A percentile compares a stretch with the other conserved stretches of the same genome.
Conservation (phyloP, 23 tunicate genomes). For the Trididemnum clinides region DNA sequence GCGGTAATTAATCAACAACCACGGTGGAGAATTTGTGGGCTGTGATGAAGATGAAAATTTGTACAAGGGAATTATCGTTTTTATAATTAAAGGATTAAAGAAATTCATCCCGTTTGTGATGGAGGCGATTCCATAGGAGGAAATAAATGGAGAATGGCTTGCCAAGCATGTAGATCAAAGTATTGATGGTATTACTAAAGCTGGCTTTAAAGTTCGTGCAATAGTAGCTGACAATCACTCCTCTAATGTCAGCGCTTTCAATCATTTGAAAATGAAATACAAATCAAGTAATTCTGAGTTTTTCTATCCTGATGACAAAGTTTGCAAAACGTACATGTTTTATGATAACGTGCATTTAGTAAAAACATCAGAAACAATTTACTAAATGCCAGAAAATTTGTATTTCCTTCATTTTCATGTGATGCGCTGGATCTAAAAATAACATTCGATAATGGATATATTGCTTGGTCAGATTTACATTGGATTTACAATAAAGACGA, state of each 20-base stretch:
- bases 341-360: too few species aligned
- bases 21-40: too few species aligned
- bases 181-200: too few species aligned
- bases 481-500: not conserved
- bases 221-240: slow-evolving; percentile 29
- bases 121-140: too few species aligned
- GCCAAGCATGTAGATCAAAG: too few species aligned
- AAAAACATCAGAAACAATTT: slow-evolving; percentile 14
- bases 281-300: not conserved
- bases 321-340: not conserved
- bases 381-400: not conserved
- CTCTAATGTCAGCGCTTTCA: slow-evolving; percentile 11
- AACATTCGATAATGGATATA: slow-evolving; percentile 1
- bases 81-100: too few species aligned
- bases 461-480: not conserved
- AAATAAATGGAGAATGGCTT: too few species aligned
- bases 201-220: slow-evolving; percentile 23
- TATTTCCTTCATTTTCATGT: not conserved
- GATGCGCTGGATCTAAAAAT: not conserved
- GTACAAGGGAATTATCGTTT: too few species aligned
- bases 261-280: not conserved
- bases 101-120: too few species aligned
- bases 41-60: too few species aligned
- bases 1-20: too few species aligned
- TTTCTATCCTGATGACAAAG: not conserved